Conservation (phyloP, 2,888 invertebrate species). For the Melieria picta region DNA sequence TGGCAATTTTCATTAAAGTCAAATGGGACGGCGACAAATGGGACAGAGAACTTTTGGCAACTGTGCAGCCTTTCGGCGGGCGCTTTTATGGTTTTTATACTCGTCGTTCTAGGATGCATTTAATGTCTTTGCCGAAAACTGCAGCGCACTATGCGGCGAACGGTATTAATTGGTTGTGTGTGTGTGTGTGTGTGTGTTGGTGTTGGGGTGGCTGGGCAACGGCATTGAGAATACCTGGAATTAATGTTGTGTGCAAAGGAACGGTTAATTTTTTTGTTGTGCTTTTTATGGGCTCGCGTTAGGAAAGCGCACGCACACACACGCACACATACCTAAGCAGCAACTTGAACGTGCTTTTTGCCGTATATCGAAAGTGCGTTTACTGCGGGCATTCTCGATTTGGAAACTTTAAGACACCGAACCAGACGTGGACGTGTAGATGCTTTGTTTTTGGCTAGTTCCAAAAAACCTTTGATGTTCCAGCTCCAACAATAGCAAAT, state of each 20-base stretch:
- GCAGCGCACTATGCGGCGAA: slow-evolving; percentile 8
- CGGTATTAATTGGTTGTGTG: background rate
- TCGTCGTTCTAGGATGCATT: slow-evolving; percentile 19
- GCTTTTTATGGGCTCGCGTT: background rate
- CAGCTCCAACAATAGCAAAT: too few relatives aligned
- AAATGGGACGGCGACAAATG: background rate
- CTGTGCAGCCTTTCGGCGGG: background rate
- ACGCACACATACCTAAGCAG: background rate
- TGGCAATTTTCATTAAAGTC: background rate
- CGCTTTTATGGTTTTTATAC: slow-evolving; percentile 16
- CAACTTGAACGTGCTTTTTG: too few relatives aligned
- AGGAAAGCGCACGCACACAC: background rate
- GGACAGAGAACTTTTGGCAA: background rate
- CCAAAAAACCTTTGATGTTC: too few relatives aligned
- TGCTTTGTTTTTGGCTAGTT: too few relatives aligned
- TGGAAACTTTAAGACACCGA: too few relatives aligned
- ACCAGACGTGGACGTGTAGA: too few relatives aligned
- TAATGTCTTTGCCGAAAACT: slow-evolving; percentile 30
- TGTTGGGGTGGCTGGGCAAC: background rate
- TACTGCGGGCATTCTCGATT: background rate
- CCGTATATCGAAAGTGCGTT: background rate
- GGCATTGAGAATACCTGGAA: slow-evolving; percentile 44
- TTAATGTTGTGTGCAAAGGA: slow-evolving; percentile 55
- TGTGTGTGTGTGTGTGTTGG: background rate
- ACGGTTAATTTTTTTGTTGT: slow-evolving; percentile 27